phyloP scores from a whole-genome alignment of 2,888 invertebrate genomes.

The Hydraecia micacea region DNA sequence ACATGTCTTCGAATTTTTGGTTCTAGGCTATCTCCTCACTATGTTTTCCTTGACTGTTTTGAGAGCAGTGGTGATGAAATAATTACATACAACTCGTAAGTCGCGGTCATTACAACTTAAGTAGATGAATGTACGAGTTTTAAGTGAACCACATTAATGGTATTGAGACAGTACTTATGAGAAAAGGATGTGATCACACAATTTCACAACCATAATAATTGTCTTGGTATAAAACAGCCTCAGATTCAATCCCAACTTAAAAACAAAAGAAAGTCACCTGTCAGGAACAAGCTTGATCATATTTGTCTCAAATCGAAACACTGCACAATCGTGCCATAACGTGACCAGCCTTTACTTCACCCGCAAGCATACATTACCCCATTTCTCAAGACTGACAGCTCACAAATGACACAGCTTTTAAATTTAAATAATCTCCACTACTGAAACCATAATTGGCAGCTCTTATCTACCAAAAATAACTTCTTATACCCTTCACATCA shows the following conservation, averaged over 20 bases:
- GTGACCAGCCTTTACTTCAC: constrained; percentile 12
- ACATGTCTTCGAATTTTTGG: too few species aligned
- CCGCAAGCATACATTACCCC: constrained; percentile 47
- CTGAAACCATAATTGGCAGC: constrained; percentile 55
- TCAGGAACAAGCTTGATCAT: constrained; percentile 1
- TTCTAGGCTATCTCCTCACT: too few species aligned
- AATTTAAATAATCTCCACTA: constrained; percentile 58
- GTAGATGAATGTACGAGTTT: too few species aligned
- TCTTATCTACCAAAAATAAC: constrained; percentile 56
- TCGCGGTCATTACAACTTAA: too few species aligned
- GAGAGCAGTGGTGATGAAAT: too few species aligned
- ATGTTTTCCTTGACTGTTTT: too few species aligned
- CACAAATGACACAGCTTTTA: constrained; percentile 60
- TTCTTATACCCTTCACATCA: constrained; percentile 52
- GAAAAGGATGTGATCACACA: too few species aligned
- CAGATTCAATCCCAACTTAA: background rate
- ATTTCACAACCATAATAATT: background rate
- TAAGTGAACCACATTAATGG: background rate
- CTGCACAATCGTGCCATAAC: constrained; percentile 24
- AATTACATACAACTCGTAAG: too few species aligned
- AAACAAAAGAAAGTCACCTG: constrained; percentile 13
- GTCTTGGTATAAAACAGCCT: background rate
- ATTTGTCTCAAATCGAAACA: constrained; percentile 3
- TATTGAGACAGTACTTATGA: too few species aligned
- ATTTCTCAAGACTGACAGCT: constrained; percentile 53